Evolutionary conservation across 2,113 vertebrate species (phyloP), one percentile per base, ranked within the genome.

Genomic region (Dasyprocta punctata): DNA sequence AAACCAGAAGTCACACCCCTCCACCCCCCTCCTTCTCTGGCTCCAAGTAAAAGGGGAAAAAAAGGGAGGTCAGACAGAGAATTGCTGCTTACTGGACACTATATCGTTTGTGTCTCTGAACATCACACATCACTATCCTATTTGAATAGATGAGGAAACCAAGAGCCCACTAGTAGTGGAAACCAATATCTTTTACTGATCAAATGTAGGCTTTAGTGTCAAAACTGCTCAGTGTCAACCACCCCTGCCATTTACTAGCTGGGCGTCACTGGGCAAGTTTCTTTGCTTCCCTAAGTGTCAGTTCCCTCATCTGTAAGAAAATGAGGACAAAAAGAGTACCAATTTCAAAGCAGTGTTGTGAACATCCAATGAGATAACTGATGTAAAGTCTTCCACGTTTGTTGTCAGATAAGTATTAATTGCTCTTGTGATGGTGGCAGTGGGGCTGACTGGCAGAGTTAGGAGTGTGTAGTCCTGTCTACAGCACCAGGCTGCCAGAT

Each of bases 291-390:
- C n/a, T 49, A 65, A 82, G 52, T 80, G 63, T 30, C 61, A 63
- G 47, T 77, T 75, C 86, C 36, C 36, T 92, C 52, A 47, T 73
- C 82, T 83, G 7, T 91, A 36, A 80, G 52, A 90, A 97, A 90
- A 58, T 61, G 61, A 94, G 24, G 61, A 41, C 47, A 54, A 1
- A 24, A 36, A 81, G 60, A 89, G 38, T 77, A n/a, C 38, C 3
- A 58, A 4, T 80, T 38, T 93, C 52, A 85, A 36, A 47, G 78
- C 78, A 47, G 73, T 44, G 49, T n/a, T 17, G 24, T 67, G 78
- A 89, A 7, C 67, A 54, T 52, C 77, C 49, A 2, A 49, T 17
- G 33, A 85, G 84, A 80, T 81, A 20, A 41, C 2, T 22, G 44
- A 67, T 60, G 36, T 86, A 33, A 56, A 20, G 38, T 89, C 63